Evolutionary conservation across 1,140 invertebrate genomes (phyloP).

Genomic region (Aphelenchoides besseyi): DNA sequence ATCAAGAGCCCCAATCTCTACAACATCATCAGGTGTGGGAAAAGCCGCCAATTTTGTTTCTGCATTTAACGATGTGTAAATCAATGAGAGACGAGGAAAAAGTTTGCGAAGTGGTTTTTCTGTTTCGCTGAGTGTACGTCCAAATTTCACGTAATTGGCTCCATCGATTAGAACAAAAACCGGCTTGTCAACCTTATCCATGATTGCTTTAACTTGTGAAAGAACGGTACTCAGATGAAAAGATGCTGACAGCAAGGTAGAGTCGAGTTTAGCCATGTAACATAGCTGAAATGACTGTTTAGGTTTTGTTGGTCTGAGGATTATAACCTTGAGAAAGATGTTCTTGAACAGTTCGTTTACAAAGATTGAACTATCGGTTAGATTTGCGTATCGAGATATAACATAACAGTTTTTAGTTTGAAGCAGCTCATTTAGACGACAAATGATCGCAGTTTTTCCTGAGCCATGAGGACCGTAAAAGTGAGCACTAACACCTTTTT

Average conservation of each 20-base stretch:
- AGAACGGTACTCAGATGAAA: constrained; percentile 41
- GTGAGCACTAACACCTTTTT: constrained; percentile 35
- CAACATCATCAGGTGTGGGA: constrained; percentile 30
- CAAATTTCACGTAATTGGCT: constrained; percentile 39
- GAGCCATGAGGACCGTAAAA: constrained; percentile 35
- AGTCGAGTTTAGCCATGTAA: constrained; percentile 21
- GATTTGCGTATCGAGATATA: constrained; percentile 31
- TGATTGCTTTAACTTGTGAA: constrained; percentile 38
- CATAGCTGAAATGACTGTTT: constrained; percentile 30
- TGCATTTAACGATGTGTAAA: constrained; percentile 35
- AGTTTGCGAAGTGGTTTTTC: constrained; percentile 38
- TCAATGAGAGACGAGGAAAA: constrained; percentile 39
- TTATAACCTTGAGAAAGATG: constrained; percentile 43
- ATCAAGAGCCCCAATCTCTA: constrained; percentile 30
- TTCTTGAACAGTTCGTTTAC: constrained; percentile 46
- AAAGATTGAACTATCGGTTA: constrained; percentile 43
- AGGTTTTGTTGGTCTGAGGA: background rate
- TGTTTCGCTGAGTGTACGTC: constrained; percentile 36
- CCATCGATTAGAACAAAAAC: constrained; percentile 48
- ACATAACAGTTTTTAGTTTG: constrained; percentile 33
- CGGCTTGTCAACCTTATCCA: constrained; percentile 25
- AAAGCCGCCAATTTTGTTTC: constrained; percentile 28
- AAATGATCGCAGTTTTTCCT: constrained; percentile 49
- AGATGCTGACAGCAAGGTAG: constrained; percentile 12
- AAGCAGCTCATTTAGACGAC: constrained; percentile 36